Percentiles rank a stretch among this genome's conserved stretches.
These are phyloP conservation scores for Aegotheles bennettii DNA, from an alignment of 2,113 vertebrate genomes.

Conservation along the genomic window DNA sequence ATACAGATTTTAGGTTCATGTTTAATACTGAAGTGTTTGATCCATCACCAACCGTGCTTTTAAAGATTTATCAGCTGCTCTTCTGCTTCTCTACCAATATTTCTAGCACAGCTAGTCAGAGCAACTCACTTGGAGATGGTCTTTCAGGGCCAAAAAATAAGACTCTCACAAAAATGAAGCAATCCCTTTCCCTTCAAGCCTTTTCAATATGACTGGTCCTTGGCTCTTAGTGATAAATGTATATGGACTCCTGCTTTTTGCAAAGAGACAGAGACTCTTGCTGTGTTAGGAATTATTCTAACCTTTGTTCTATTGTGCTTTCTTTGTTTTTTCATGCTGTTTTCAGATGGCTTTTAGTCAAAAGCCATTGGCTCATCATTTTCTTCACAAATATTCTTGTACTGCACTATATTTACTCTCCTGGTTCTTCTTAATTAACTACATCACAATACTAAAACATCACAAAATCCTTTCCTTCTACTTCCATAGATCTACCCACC, in stretches of 20 bases:
- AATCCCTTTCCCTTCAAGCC: background rate
- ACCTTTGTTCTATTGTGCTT: background rate
- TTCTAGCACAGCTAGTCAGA: background rate
- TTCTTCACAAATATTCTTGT: background rate
- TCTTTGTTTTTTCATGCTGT: background rate
- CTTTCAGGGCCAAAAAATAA: background rate
- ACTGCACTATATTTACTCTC: background rate
- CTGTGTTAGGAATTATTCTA: background rate
- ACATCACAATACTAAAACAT: background rate
- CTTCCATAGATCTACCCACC: background rate
- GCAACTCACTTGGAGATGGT: background rate
- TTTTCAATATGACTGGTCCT: background rate
- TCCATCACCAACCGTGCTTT: background rate
- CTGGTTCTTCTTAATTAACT: background rate
- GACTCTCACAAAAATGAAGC: background rate
- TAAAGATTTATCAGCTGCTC: background rate
- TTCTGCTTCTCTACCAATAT: background rate
- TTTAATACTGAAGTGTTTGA: background rate
- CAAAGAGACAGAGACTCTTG: background rate
- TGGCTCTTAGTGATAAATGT: background rate
- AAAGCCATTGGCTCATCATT: background rate
- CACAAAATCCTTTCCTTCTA: background rate
- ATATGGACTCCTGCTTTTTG: background rate
- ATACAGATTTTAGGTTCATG: background rate
- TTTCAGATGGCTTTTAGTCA: background rate